Evolutionary conservation across 2,797 vertebrate species (phyloP), one percentile per base, ranked within the genome.

Genomic region (Lates japonicus): DNA sequence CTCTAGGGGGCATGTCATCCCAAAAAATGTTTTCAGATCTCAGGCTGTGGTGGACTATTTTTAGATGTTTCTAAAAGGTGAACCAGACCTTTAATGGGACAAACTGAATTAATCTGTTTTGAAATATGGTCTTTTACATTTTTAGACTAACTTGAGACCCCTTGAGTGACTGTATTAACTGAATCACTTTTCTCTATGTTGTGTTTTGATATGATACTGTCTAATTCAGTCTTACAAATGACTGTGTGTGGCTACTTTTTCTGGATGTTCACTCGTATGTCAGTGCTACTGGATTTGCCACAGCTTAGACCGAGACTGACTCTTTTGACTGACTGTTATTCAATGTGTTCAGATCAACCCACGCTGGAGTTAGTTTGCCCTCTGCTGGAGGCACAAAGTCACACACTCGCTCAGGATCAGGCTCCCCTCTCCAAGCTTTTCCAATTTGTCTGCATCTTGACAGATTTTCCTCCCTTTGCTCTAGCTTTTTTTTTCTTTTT

Each of bases 331-430:
- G 51, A 46, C 31, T 49, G 60, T 31, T 67, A 35, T 52, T 25
- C 13, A 12, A 16, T 46, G 48, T 65, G 55, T 46, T 85, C 20
- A 17, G 8, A 35, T 69, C 48, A 29, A n/a, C 7, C 4, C 59
- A 61, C 55, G 19, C 78, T 87, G 79, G 90, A 82, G 86, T 87
- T 74, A 89, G 89, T 84, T 90, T 92, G 93, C 93, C 94, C 92
- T 90, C 93, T 94, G 89, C 88, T 94, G 93, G 94, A 91, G 46
- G 78, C 58, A 78, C 42, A 41, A 39, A 67, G 77, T 62, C 79
- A 65, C 33, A 74, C 55, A 17, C 67, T 57, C 72, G 67, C 60
- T 78, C 31, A 13, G 41, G 13, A 78, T 78, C 65, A 70, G 62
- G 20, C 25, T 37, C 74, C 25, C 25, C 25, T 17, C 52, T 41